Percentiles rank a stretch among this genome's conserved stretches.
These are phyloP conservation scores for Heterodera filipjevi DNA, from an alignment of 2,888 invertebrate genomes.

Conservation along the genomic window DNA sequence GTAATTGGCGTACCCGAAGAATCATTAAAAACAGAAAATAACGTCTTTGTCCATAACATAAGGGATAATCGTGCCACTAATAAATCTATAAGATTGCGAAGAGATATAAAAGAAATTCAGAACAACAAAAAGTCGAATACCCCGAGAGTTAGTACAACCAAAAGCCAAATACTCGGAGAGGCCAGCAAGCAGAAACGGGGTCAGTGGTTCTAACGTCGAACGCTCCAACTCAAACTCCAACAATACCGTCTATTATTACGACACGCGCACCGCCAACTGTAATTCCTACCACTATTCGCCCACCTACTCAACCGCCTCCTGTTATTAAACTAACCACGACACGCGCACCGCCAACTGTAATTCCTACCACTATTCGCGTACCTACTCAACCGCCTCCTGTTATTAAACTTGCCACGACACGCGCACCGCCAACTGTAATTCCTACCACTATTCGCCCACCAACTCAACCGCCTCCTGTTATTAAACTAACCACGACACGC, in stretches of 20 bases:
- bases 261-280: neutral
- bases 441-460: neutral
- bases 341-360: neutral
- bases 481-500: too few species aligned
- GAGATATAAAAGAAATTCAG: neutral
- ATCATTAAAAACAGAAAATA: too few species aligned
- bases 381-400: too few species aligned
- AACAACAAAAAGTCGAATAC: neutral
- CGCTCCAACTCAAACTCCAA: neutral
- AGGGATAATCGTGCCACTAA: too few species aligned
- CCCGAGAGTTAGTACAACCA: neutral
- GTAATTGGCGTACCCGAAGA: too few species aligned
- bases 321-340: neutral
- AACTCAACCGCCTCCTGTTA: neutral
- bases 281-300: neutral
- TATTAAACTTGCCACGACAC: too few species aligned
- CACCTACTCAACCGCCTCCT: neutral
- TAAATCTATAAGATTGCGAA: too few species aligned
- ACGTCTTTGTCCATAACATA: too few species aligned
- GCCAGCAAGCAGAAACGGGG: neutral
- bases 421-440: neutral
- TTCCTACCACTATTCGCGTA: neutral
- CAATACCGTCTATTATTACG: too few species aligned
- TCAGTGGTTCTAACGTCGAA: neutral
- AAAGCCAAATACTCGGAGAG: neutral